phyloP scores from a whole-genome alignment of 2,888 invertebrate species.

The Napeogenes inachia region DNA sequence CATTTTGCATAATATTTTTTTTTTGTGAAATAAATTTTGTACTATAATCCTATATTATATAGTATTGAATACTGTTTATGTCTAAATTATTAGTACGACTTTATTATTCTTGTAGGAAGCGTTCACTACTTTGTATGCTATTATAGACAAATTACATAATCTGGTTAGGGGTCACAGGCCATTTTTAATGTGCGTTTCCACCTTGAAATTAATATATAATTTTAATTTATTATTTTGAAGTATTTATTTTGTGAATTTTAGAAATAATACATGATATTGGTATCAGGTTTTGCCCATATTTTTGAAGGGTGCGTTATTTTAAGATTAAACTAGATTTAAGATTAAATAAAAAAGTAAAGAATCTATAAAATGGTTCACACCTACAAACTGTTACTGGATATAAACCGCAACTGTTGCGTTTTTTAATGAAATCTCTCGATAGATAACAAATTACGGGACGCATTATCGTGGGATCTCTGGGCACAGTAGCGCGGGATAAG shows the following conservation, averaged over 20 bases:
- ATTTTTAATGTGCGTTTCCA: constrained; percentile 14
- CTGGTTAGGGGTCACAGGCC: constrained; percentile 18
- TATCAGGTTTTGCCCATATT: too few relatives aligned
- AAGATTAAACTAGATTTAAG: neutral
- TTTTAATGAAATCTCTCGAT: constrained; percentile 46
- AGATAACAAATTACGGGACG: constrained; percentile 51
- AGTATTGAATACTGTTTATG: too few relatives aligned
- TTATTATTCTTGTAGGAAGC: constrained; percentile 15
- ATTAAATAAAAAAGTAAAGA: neutral
- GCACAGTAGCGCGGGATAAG: constrained; percentile 59
- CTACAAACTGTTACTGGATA: neutral
- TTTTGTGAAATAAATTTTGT: too few relatives aligned
- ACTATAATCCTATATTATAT: too few relatives aligned
- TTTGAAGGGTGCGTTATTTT: too few relatives aligned
- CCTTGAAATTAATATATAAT: constrained; percentile 13
- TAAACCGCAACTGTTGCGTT: constrained; percentile 5
- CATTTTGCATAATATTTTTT: too few relatives aligned
- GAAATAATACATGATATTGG: neutral
- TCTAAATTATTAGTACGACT: constrained; percentile 5
- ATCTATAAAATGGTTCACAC: neutral
- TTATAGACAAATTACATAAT: constrained; percentile 12
- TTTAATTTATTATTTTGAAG: constrained; percentile 17
- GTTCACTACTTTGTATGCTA: constrained; percentile 9
- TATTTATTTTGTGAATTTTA: neutral
- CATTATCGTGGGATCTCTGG: constrained; percentile 53